These are phyloP conservation scores for Drosophila villosipedis DNA, from an alignment of 2,888 invertebrate species.

Conservation along the genomic window DNA sequence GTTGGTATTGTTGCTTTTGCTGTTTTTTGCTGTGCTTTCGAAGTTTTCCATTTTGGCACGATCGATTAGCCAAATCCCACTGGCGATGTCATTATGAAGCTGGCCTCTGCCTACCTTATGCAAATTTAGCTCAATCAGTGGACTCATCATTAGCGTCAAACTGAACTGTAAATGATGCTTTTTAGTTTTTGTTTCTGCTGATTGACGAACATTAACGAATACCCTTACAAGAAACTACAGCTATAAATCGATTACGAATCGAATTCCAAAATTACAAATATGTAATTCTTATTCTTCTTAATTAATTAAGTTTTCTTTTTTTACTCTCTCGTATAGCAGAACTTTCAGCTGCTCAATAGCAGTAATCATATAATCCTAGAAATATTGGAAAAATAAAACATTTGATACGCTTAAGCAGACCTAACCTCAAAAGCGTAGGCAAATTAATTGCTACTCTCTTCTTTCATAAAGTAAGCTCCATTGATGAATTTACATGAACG, in stretches of 20 bases:
- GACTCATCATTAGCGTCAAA: conserved; percentile 43
- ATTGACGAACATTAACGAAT: conserved; percentile 8
- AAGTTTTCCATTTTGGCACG: conserved; percentile 39
- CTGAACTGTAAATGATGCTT: conserved; percentile 30
- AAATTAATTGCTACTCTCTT: not conserved
- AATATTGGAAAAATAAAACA: not conserved
- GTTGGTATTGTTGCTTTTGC: not conserved
- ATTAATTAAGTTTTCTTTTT: not conserved
- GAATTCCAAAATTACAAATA: not conserved
- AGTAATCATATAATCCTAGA: not conserved
- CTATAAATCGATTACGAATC: not conserved
- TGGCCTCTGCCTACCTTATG: conserved; percentile 27
- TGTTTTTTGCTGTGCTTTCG: not conserved
- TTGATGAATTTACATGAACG: not conserved
- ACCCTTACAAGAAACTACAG: conserved; percentile 1
- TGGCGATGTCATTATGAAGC: conserved; percentile 41
- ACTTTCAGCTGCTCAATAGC: not conserved
- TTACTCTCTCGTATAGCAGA: not conserved
- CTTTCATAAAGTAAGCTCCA: not conserved
- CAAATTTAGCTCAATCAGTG: conserved; percentile 21
- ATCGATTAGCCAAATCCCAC: conserved; percentile 52
- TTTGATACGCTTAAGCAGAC: not conserved
- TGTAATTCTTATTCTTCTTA: not conserved
- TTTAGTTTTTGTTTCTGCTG: not conserved
- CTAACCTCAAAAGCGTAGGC: not conserved